Evolutionary conservation across 2,888 invertebrate species (phyloP).

Genomic region (Orchesella flavescens): DNA sequence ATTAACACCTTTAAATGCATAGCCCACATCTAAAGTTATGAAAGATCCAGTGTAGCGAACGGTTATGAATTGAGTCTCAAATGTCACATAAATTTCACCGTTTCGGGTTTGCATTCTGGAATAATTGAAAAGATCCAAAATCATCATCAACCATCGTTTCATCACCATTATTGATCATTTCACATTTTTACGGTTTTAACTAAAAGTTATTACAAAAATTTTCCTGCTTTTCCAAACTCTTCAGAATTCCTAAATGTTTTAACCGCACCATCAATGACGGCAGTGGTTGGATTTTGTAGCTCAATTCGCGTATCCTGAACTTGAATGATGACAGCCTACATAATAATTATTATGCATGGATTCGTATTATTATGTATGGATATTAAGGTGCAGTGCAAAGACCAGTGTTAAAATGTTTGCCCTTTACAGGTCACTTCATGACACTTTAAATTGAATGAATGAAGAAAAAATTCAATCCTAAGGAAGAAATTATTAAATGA

Average conservation of each 20-base stretch:
- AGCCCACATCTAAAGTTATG: constrained; percentile 60
- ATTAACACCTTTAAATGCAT: constrained; percentile 65
- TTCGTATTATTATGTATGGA: no score
- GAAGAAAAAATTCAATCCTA: not conserved
- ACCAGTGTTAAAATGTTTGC: not conserved
- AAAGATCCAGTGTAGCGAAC: constrained; percentile 69
- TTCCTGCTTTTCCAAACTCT: constrained; percentile 50
- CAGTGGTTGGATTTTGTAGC: constrained; percentile 50
- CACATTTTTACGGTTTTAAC: no score
- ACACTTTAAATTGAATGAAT: not conserved
- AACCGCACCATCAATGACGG: constrained; percentile 47
- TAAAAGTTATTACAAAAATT: constrained; percentile 33
- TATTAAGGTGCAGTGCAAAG: not conserved
- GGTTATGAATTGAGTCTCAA: constrained; percentile 40
- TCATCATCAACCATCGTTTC: not conserved
- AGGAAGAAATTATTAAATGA: not conserved
- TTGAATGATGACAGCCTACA: constrained; percentile 59
- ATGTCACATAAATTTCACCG: constrained; percentile 62
- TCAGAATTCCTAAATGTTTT: constrained; percentile 53
- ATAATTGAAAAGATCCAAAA: not conserved
- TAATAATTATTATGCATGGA: not conserved
- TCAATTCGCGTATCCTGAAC: constrained; percentile 61
- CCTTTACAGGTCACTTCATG: not conserved
- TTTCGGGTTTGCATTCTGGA: constrained; percentile 65
- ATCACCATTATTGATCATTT: no score